Conservation (phyloP, 1,140 invertebrate species). For the Ceratosolen fusciceps region DNA sequence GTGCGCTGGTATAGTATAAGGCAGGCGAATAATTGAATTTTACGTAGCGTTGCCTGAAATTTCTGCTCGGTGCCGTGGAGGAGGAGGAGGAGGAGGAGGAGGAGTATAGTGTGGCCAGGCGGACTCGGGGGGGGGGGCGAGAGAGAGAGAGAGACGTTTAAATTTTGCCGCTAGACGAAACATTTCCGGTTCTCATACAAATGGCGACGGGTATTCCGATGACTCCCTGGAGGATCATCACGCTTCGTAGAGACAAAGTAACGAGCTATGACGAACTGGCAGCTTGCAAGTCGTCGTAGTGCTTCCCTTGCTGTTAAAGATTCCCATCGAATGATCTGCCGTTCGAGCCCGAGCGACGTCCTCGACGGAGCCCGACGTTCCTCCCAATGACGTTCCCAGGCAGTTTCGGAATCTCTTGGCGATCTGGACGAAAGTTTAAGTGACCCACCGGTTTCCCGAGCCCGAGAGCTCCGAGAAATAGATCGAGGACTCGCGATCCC, state of each 20-base stretch:
- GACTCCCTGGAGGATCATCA: conserved; percentile 21
- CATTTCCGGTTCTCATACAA: conserved; percentile 9
- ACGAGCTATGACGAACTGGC: conserved; percentile 27
- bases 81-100: no score
- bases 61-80: no score
- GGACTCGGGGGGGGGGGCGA: no score
- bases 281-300: conserved; percentile 22
- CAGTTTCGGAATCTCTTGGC: not conserved
- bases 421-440: not conserved
- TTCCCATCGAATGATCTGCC: not conserved
- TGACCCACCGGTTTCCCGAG: not conserved
- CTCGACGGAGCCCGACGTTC: not conserved
- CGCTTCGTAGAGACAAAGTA: conserved; percentile 22
- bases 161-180: not conserved
- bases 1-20: no score
- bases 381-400: conserved; percentile 2
- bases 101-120: no score
- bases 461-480: not conserved
- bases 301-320: not conserved
- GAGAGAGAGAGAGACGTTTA: not conserved
- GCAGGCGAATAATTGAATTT: no score
- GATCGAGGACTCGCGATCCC: conserved; percentile 2
- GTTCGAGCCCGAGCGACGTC: not conserved
- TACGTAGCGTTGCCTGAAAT: no score
- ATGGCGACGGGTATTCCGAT: conserved; percentile 10